These are phyloP conservation scores for Hydrolagus colliei DNA, from an alignment of 2,797 vertebrate genomes.

Conservation along the genomic window DNA sequence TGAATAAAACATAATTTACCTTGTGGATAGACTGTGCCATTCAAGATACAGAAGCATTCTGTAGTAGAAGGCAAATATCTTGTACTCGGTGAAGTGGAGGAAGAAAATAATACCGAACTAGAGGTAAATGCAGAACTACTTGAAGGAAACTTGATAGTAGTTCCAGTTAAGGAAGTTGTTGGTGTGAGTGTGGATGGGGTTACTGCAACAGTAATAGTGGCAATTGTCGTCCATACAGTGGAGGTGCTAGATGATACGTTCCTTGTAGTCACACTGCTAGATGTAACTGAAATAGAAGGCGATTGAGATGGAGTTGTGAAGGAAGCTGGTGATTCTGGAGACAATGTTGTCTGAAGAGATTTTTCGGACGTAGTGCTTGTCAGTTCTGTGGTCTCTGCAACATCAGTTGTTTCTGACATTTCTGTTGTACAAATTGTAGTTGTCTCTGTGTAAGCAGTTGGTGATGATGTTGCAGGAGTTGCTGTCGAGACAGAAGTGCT, in stretches of 20 bases:
- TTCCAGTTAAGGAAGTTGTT: background rate
- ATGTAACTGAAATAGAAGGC: no score
- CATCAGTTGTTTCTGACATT: background rate
- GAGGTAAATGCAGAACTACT: background rate
- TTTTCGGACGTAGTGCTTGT: background rate
- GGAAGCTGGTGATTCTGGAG: background rate
- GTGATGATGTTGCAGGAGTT: background rate
- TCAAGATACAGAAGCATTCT: background rate
- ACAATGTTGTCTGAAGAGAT: no score
- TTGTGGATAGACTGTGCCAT: constrained; percentile 1
- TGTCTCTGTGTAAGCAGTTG: background rate
- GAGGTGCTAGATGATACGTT: background rate
- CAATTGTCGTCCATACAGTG: background rate
- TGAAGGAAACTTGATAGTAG: constrained; percentile 4
- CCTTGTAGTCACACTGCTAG: background rate
- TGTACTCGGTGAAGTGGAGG: background rate
- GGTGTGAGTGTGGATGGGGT: no score
- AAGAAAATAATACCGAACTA: background rate
- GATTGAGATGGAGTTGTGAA: background rate
- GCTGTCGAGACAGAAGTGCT: background rate
- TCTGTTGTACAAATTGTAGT: background rate
- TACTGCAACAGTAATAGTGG: background rate
- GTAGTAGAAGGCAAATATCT: background rate
- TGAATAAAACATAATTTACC: constrained; percentile 12
- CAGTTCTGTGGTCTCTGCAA: background rate